Evolutionary conservation across 2,113 vertebrate genomes (phyloP).

Genomic region (Ammodramus savannarum): DNA sequence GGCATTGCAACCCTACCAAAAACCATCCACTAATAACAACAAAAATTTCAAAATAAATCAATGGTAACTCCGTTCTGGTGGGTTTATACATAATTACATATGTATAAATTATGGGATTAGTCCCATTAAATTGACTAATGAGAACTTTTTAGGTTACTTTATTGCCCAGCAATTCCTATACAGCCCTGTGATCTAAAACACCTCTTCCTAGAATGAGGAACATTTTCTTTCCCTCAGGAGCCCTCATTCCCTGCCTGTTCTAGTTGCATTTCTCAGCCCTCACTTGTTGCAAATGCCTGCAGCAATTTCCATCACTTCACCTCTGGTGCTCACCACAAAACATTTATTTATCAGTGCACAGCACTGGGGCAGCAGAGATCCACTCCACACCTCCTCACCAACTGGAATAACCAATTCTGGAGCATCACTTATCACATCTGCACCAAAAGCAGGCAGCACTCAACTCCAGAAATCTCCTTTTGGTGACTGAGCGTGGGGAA

Average conservation of each 20-base stretch:
- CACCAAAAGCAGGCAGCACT: not conserved
- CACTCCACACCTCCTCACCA: not conserved
- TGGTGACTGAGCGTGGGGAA: not conserved
- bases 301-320: not conserved
- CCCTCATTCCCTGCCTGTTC: not conserved
- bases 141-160: not conserved
- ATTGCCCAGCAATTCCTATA: not conserved
- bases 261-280: not conserved
- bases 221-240: not conserved
- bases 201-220: not conserved
- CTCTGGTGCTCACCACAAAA: not conserved
- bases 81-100: no score
- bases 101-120: not conserved
- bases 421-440: not conserved
- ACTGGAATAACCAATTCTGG: not conserved
- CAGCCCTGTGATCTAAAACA: not conserved
- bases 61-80: not conserved
- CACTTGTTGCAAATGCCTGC: not conserved
- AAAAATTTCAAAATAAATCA: not conserved
- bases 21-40: not conserved
- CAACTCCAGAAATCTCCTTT: not conserved
- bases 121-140: not conserved
- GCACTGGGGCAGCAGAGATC: not conserved
- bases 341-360: not conserved
- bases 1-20: not conserved